Percentiles rank a stretch among this genome's conserved stretches.
These are phyloP conservation scores for Hipposideros armiger DNA, from an alignment of 2,113 vertebrate species.

Conservation along the genomic window DNA sequence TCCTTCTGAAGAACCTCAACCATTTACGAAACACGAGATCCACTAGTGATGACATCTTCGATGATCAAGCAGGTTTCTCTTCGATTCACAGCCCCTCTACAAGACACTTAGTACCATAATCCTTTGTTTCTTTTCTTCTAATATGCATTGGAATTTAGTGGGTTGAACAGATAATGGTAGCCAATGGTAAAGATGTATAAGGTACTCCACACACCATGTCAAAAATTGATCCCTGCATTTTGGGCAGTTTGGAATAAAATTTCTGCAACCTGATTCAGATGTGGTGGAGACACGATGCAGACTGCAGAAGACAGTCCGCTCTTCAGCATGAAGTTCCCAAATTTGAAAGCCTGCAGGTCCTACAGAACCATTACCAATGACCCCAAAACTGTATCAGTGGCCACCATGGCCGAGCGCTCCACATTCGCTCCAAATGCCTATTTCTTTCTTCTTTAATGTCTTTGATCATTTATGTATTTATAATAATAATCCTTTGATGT, in stretches of 20 bases:
- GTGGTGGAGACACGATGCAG: no score
- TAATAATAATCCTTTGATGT: neutral
- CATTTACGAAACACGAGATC: slow-evolving; percentile 94
- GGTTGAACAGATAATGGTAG: slow-evolving; percentile 91
- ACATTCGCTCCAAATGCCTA: neutral
- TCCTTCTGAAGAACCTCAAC: slow-evolving; percentile 91
- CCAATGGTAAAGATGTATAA: slow-evolving; percentile 95
- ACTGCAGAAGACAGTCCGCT: no score
- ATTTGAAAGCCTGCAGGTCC: no score
- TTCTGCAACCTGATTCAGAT: slow-evolving; percentile 88
- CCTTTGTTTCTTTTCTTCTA: slow-evolving; percentile 95
- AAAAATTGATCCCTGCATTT: slow-evolving; percentile 88
- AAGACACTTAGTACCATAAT: slow-evolving; percentile 94
- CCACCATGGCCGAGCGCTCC: no score
- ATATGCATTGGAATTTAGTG: slow-evolving; percentile 95
- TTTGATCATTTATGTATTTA: neutral
- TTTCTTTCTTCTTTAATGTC: neutral
- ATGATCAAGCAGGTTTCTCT: slow-evolving; percentile 95
- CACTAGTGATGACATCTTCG: slow-evolving; percentile 96
- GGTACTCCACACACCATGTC: slow-evolving; percentile 94
- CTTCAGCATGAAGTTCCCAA: no score
- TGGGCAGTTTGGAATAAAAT: slow-evolving; percentile 90
- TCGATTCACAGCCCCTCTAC: slow-evolving; percentile 90
- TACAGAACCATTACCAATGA: no score
- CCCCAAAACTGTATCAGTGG: no score